These are phyloP conservation scores for Horisme vitalbata DNA, from an alignment of 2,888 invertebrate genomes.

Conservation along the genomic window DNA sequence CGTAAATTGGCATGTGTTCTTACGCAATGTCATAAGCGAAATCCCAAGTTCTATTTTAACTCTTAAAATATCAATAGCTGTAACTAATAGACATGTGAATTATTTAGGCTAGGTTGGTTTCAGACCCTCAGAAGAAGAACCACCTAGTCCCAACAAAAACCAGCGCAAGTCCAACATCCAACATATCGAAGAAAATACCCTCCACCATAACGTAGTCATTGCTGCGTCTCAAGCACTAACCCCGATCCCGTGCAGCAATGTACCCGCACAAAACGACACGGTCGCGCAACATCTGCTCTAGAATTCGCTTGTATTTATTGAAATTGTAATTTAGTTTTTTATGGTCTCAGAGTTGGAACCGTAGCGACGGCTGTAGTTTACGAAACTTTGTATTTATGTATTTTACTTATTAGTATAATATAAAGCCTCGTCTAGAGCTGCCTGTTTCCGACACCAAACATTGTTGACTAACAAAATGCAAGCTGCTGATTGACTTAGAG, in stretches of 20 bases:
- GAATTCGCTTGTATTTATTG: constrained; percentile 26
- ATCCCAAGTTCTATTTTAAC: too few species aligned
- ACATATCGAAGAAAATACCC: neutral
- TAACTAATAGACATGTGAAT: too few species aligned
- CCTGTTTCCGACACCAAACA: too few species aligned
- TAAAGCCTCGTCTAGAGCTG: neutral
- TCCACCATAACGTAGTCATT: neutral
- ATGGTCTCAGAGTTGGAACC: constrained; percentile 15
- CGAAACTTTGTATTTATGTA: constrained; percentile 14
- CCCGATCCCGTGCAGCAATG: constrained; percentile 3
- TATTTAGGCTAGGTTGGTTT: too few species aligned
- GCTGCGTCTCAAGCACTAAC: neutral
- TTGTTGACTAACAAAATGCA: too few species aligned
- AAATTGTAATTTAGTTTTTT: constrained; percentile 31
- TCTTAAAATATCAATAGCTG: too few species aligned
- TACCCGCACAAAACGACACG: constrained; percentile 3
- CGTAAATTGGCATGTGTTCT: too few species aligned
- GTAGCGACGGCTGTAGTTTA: constrained; percentile 12
- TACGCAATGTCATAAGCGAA: too few species aligned
- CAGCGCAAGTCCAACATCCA: neutral
- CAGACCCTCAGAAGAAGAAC: too few species aligned
- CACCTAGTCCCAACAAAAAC: too few species aligned
- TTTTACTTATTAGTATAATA: too few species aligned
- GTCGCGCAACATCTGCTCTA: constrained; percentile 16
- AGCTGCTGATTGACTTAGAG: too few species aligned